Conservation (phyloP, 2,113 vertebrate species). For the Callionymus lyra region DNA sequence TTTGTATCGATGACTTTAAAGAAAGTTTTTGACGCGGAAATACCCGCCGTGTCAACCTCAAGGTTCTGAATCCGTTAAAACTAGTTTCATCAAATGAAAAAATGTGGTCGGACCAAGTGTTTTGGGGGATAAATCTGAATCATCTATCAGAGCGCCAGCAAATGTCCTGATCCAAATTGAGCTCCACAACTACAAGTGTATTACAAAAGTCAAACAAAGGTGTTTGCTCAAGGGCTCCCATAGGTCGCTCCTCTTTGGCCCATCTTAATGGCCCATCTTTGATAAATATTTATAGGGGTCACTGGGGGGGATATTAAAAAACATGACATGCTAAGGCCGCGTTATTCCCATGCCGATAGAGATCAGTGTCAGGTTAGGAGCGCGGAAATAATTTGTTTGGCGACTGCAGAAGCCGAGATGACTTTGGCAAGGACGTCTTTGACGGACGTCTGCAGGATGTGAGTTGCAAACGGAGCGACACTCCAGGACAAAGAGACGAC, state of each 20-base stretch:
- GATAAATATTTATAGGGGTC: conserved; percentile 68
- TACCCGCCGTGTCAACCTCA: no score
- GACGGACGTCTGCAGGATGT: conserved; percentile 23
- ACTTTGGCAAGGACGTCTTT: conserved; percentile 49
- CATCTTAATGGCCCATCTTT: conserved; percentile 60
- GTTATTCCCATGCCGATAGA: conserved; percentile 53
- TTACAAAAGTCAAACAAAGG: conserved; percentile 60
- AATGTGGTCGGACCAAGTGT: no score
- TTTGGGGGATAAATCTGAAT: no score
- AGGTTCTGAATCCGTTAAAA: no score
- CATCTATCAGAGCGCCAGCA: no score
- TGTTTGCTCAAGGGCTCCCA: conserved; percentile 64
- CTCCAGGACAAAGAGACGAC: no score
- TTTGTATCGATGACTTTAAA: no score
- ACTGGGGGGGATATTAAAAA: conserved; percentile 54
- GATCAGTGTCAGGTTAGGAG: conserved; percentile 34
- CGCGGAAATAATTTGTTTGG: conserved; percentile 41
- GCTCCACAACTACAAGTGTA: conserved; percentile 47
- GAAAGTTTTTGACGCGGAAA: no score
- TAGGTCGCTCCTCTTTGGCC: conserved; percentile 34
- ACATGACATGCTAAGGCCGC: conserved; percentile 57
- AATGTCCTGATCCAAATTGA: no score
- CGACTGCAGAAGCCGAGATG: conserved; percentile 32
- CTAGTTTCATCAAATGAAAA: no score
- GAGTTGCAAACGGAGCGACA: conserved; percentile 11